Evolutionary conservation across 2,888 invertebrate genomes (phyloP).

Genomic region (Agrypnus murinus): DNA sequence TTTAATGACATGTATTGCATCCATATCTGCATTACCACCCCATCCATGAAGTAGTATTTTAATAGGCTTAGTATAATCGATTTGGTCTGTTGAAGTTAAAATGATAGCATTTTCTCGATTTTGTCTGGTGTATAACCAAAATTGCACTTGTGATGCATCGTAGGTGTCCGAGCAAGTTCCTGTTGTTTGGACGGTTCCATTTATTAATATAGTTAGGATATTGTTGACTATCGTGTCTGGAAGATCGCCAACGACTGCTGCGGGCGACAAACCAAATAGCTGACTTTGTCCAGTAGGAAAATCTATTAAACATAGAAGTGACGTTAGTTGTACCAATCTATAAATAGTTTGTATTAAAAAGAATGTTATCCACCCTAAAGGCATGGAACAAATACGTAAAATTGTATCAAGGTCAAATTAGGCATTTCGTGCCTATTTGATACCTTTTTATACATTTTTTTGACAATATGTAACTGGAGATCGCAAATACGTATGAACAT

Average conservation of each 20-base stretch:
- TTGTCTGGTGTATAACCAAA: constrained; percentile 9
- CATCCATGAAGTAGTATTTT: constrained; percentile 37
- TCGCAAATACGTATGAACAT: too few species aligned
- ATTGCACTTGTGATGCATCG: neutral
- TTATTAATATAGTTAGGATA: constrained; percentile 16
- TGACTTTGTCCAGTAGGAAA: too few species aligned
- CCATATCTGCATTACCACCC: neutral
- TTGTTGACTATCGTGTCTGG: neutral
- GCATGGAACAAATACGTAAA: too few species aligned
- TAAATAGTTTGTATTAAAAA: too few species aligned
- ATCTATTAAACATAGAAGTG: too few species aligned
- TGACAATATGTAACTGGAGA: too few species aligned
- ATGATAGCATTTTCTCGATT: neutral
- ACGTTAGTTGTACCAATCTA: too few species aligned
- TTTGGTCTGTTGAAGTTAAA: neutral
- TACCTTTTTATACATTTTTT: too few species aligned
- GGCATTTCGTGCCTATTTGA: too few species aligned
- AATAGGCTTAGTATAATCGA: constrained; percentile 20
- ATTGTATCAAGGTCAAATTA: too few species aligned
- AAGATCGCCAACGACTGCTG: neutral
- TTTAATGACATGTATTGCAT: constrained; percentile 5
- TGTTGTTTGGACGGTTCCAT: constrained; percentile 2
- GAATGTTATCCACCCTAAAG: too few species aligned
- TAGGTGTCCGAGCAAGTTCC: constrained; percentile 8
- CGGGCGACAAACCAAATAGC: neutral